These are phyloP conservation scores for Dolichopus griseipennis DNA, from an alignment of 2,888 invertebrate species.

Conservation along the genomic window DNA sequence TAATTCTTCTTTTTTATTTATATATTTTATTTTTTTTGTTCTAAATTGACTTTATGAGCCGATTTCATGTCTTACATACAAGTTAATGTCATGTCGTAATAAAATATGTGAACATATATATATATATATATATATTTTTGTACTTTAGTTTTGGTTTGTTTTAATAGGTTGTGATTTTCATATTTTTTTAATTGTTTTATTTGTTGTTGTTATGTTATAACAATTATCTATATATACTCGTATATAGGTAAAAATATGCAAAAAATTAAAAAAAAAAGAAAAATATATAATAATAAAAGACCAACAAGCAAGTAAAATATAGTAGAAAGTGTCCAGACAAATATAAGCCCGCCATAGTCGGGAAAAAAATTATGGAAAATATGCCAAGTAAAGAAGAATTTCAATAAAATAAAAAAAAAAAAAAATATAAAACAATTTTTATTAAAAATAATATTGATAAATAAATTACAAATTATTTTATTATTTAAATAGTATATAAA, in stretches of 20 bases:
- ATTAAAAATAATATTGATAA: no score
- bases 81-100: conserved; percentile 4
- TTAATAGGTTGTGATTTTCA: background rate
- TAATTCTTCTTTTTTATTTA: background rate
- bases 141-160: background rate
- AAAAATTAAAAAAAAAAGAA: background rate
- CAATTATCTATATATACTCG: background rate
- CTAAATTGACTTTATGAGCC: background rate
- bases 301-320: background rate
- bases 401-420: no score
- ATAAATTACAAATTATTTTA: no score
- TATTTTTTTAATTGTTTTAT: background rate
- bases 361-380: background rate
- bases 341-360: background rate
- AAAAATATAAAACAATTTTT: no score
- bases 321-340: background rate
- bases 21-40: background rate
- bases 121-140: background rate
- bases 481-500: no score
- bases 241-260: conserved; percentile 1
- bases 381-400: no score
- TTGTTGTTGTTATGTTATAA: background rate
- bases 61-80: background rate
- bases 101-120: background rate
- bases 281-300: background rate